Base-by-base conservation (phyloP, 2,888 invertebrate species). In the Teinopalpus imperialis region DNA sequence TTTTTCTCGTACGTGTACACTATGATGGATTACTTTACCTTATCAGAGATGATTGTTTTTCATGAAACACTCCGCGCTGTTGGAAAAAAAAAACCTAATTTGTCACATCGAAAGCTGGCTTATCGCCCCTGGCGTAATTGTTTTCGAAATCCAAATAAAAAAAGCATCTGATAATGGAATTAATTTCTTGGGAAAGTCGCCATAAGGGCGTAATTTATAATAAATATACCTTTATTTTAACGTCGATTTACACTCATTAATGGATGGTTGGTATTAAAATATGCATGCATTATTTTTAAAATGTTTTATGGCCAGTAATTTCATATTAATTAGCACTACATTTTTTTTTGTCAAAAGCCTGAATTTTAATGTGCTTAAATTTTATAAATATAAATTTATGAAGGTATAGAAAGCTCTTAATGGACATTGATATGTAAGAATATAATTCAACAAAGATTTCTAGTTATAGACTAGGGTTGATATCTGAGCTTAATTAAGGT, bases 1-100 rank as follows among this genome's bases (percentile, higher is more conserved):
- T 23, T 36, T 39, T 40, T 40, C 46, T 46, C 39, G 39, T 36
- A 43, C 23, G 36, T 37, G 31, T 41, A 46, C 37, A 24, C 47
- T 35, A 55, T 63, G 61, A 63, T 63, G 59, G 59, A 63, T 63
- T 61, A 50, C 50, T 26, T 10, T 20, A 36, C 43, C 63, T 72
- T 76, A 74, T 74, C 73, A 57, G 43, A 50, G 62, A 57, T 69
- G 69, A 71, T 74, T 75, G 74, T 74, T 75, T 75, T 69, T 69
- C 67, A 65, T 70, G 64, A 72, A 69, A 59, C 68, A 58, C 54
- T 53, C 59, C 40, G 45, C 34, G 57, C 49, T 49, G 56, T 56
- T 54, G 57, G 48, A 60, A 69, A 69, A 75, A 71, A 61, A 54
- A 59, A 60, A 42, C 52, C 65, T 71, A 73, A 74, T 74, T 73